phyloP scores from a whole-genome alignment of 2,888 invertebrate species.

The Osedax frankpressi region DNA sequence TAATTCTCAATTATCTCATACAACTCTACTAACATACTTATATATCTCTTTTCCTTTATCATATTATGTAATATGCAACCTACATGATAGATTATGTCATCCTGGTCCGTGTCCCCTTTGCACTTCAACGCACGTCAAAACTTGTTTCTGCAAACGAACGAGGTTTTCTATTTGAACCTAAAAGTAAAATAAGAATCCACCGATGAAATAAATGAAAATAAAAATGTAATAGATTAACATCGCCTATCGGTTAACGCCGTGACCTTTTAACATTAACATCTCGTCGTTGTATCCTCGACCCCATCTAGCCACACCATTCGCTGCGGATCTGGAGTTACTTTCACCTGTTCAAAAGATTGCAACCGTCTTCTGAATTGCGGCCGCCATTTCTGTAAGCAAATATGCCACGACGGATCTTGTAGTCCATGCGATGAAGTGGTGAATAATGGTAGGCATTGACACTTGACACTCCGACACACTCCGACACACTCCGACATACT shows the following conservation, averaged over 20 bases:
- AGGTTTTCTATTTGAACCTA: constrained; percentile 30
- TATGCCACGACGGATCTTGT: constrained; percentile 71
- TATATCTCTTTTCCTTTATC: no score
- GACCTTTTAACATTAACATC: no score
- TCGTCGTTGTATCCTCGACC: not conserved
- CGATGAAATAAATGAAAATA: no score
- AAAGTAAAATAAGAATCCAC: no score
- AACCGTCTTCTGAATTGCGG: constrained; percentile 63
- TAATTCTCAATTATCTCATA: no score
- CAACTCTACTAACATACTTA: no score
- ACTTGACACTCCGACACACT: no score
- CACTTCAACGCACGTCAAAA: constrained; percentile 53
- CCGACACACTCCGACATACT: no score
- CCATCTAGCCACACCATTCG: constrained; percentile 28
- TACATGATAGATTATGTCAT: constrained; percentile 48
- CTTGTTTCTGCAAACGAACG: constrained; percentile 44
- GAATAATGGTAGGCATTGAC: not conserved
- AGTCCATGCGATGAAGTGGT: constrained; percentile 52
- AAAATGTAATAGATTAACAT: no score
- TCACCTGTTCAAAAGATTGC: constrained; percentile 65
- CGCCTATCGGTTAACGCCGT: no score
- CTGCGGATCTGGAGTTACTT: constrained; percentile 42
- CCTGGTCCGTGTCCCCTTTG: constrained; percentile 90
- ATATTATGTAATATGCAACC: no score
- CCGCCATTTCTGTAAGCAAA: constrained; percentile 59